phyloP scores from a whole-genome alignment of 1,140 invertebrate genomes.

The Drosophila ananassae region DNA sequence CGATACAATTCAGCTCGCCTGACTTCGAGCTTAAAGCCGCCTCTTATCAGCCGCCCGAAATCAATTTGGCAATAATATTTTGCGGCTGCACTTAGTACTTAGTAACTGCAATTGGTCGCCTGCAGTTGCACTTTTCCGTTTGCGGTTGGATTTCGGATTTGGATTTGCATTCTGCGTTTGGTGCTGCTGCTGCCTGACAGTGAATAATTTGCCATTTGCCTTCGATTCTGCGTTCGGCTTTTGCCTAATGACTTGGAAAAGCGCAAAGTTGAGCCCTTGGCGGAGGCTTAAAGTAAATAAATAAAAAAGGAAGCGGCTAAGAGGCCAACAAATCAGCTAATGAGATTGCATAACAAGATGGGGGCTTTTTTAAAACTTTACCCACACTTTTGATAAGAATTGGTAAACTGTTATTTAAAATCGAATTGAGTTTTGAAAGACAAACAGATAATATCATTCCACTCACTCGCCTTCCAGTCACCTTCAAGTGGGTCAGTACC shows the following conservation, averaged over 20 bases:
- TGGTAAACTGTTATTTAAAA: background rate
- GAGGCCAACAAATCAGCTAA: background rate
- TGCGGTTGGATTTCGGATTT: slow-evolving; percentile 41
- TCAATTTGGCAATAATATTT: slow-evolving; percentile 82
- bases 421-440: background rate
- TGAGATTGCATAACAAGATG: slow-evolving; percentile 8
- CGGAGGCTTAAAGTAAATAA: slow-evolving; percentile 5
- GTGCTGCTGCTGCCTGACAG: slow-evolving; percentile 61
- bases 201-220: slow-evolving; percentile 79
- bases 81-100: slow-evolving; percentile 26
- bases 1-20: slow-evolving; percentile 26
- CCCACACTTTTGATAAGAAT: background rate
- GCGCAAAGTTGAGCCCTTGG: slow-evolving; percentile 68
- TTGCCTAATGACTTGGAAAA: slow-evolving; percentile 71
- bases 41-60: slow-evolving; percentile 63
- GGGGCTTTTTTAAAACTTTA: no score
- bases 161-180: slow-evolving; percentile 6
- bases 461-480: background rate
- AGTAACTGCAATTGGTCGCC: slow-evolving; percentile 51
- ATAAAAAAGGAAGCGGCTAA: slow-evolving; percentile 25
- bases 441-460: background rate
- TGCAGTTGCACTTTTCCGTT: slow-evolving; percentile 8
- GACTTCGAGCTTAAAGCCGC: slow-evolving; percentile 24
- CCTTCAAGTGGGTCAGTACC: slow-evolving; percentile 24
- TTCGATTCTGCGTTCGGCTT: slow-evolving; percentile 56